Conservation (phyloP, 2,113 vertebrate species). For the Datnioides undecimradiatus region DNA sequence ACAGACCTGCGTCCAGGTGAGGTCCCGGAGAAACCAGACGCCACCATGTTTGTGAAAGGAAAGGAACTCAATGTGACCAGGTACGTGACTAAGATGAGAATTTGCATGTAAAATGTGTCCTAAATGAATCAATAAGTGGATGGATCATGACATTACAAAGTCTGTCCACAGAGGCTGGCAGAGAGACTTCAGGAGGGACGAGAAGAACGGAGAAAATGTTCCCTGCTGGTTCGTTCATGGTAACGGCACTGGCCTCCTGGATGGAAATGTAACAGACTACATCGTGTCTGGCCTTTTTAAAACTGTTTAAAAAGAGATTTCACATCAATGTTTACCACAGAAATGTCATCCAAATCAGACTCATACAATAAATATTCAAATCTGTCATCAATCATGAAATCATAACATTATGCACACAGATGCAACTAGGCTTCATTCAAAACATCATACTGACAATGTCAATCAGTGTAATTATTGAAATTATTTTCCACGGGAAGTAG, state of each 20-base stretch:
- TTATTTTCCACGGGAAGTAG: not conserved
- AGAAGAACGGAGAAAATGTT: constrained; percentile 80
- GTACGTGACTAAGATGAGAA: constrained; percentile 71
- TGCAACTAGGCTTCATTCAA: not conserved
- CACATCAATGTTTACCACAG: not conserved
- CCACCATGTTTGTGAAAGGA: constrained; percentile 93
- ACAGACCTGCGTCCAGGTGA: constrained; percentile 87
- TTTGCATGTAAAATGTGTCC: not conserved
- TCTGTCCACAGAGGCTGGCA: constrained; percentile 89
- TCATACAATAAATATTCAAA: not conserved
- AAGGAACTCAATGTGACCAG: constrained; percentile 91
- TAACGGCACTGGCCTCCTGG: constrained; percentile 91
- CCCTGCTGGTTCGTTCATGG: constrained; percentile 94
- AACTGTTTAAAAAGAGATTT: constrained; percentile 37
- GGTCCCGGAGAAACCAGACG: constrained; percentile 90
- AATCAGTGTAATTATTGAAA: not conserved
- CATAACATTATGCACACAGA: not conserved
- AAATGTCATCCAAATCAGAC: not conserved
- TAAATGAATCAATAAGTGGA: not conserved
- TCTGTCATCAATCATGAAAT: not conserved
- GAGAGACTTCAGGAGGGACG: constrained; percentile 89
- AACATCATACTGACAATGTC: not conserved
- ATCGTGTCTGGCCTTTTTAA: constrained; percentile 83
- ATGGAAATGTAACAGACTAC: constrained; percentile 89
- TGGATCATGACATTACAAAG: constrained; percentile 25